phyloP scores from a whole-genome alignment of 2,888 invertebrate species.

The Argyra leucocephala region DNA sequence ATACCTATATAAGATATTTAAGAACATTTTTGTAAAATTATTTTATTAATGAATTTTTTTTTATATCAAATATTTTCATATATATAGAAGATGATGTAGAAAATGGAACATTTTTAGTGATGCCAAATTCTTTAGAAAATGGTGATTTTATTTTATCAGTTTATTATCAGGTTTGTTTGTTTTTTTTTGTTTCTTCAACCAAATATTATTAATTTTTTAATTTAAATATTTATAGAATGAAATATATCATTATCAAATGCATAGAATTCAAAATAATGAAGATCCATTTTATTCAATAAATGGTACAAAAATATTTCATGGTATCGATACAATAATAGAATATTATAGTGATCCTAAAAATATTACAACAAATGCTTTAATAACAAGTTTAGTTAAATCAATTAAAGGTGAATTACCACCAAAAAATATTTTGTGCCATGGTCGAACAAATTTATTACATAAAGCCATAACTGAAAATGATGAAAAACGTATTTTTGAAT shows the following conservation, averaged over 20 bases:
- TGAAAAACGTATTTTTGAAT: conserved; percentile 64
- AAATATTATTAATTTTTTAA: not conserved
- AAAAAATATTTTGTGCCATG: conserved; percentile 71
- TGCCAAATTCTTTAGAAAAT: conserved; percentile 11
- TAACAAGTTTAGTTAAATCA: conserved; percentile 57
- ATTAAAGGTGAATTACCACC: conserved; percentile 67
- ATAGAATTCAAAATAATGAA: conserved; percentile 60
- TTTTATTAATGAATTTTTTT: not conserved
- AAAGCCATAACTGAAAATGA: conserved; percentile 65
- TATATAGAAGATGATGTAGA: conserved; percentile 20
- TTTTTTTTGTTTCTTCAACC: not conserved
- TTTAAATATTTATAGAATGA: conserved; percentile 44
- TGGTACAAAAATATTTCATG: conserved; percentile 70
- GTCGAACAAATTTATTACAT: conserved; percentile 78
- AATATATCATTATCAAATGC: conserved; percentile 79
- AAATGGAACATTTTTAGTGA: conserved; percentile 23
- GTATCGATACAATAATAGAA: conserved; percentile 73
- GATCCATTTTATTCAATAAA: conserved; percentile 87
- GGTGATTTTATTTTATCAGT: not conserved
- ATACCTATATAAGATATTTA: no score
- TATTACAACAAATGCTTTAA: conserved; percentile 53
- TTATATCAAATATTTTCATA: conserved; percentile 29
- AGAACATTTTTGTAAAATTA: not conserved
- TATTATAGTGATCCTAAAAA: conserved; percentile 54
- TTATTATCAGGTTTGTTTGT: not conserved